phyloP scores from a whole-genome alignment of 2,797 vertebrate species.

The Rhynchotus rufescens region DNA sequence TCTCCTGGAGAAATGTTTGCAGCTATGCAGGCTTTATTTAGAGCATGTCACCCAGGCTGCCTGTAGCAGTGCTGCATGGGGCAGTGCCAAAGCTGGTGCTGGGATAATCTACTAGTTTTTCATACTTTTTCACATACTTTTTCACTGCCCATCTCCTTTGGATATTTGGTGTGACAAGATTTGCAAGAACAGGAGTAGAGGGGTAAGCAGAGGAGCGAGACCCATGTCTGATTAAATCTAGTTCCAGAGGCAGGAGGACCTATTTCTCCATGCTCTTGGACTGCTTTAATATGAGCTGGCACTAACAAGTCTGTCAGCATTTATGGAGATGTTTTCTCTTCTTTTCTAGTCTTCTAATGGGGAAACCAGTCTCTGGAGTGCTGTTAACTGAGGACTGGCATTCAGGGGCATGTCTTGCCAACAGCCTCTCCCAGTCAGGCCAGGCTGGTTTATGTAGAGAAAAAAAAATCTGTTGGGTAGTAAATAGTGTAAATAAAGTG shows the following conservation, averaged over 20 bases:
- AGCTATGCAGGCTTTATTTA: background rate
- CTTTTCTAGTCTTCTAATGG: background rate
- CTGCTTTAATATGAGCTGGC: background rate
- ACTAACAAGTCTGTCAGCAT: background rate
- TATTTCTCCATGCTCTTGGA: background rate
- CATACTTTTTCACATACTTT: no score
- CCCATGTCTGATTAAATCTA: background rate
- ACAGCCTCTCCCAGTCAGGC: background rate
- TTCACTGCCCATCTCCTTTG: background rate
- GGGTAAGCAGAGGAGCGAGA: background rate
- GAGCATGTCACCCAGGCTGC: background rate
- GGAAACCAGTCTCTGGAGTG: background rate
- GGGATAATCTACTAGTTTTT: background rate
- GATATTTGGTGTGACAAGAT: background rate
- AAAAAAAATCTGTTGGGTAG: background rate
- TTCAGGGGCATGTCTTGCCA: background rate
- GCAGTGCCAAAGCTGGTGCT: background rate
- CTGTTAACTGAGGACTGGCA: background rate
- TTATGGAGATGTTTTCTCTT: background rate
- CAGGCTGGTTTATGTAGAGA: background rate
- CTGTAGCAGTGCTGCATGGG: accelerated
- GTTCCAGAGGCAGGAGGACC: background rate
- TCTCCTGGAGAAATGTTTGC: background rate
- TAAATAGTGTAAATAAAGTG: no score
- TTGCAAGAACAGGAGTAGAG: background rate